Percentiles rank a stretch among this genome's conserved stretches.
Conservation (phyloP, 2,113 vertebrate species). For the Camelus bactrianus region DNA sequence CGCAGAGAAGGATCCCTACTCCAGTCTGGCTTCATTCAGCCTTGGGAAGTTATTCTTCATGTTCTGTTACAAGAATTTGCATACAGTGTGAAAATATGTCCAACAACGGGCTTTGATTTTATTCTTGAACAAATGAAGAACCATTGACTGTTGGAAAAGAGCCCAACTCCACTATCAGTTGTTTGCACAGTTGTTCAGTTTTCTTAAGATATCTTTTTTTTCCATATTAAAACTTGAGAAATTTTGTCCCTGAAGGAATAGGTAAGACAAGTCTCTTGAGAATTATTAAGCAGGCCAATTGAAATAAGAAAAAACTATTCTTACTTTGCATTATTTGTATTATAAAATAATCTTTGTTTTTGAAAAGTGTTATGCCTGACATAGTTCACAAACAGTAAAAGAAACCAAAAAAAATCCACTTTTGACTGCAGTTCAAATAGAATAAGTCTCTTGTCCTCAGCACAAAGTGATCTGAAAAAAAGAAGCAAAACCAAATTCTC, state of each 20-base stretch:
- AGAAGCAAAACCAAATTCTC: not conserved
- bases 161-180: not conserved
- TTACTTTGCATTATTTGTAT: not conserved
- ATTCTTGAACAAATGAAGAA: slow-evolving; percentile 7
- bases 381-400: not conserved
- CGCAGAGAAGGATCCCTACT: not conserved
- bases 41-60: not conserved
- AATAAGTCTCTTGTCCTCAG: not conserved
- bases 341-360: not conserved
- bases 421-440: slow-evolving; percentile 21
- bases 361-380: not conserved
- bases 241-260: not conserved
- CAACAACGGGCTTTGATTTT: not conserved
- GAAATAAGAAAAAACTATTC: not conserved
- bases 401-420: not conserved
- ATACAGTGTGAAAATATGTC: slow-evolving; percentile 10
- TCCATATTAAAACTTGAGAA: not conserved
- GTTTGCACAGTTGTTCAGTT: not conserved
- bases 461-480: slow-evolving; percentile 2
- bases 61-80: not conserved
- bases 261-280: not conserved
- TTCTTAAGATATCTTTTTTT: not conserved
- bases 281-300: not conserved
- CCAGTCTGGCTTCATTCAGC: not conserved
- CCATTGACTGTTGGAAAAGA: not conserved